Evolutionary conservation across 1,140 invertebrate genomes (phyloP), one percentile per base, ranked within the genome.

Genomic region (Formica exsecta): DNA sequence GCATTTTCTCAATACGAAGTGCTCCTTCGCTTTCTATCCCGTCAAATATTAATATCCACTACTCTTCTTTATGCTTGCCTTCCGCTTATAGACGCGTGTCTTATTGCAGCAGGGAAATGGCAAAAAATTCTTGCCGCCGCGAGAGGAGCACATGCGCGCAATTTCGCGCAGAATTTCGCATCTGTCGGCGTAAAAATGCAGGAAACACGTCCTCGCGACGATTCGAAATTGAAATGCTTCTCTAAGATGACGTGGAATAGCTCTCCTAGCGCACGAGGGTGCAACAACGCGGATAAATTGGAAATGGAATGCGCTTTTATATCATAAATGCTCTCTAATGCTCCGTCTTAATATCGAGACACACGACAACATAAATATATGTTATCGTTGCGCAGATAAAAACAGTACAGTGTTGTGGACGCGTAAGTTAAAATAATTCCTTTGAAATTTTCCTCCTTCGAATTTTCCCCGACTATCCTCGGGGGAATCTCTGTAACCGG

Each of bases 1-100:
- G 68, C 68, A 74, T 83, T 83, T 83, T 83, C 79, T 74, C 79
- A 62, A 83, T 83, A 83, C 79, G 68, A 36, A 73, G 79, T 73
- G 79, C 79, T 48, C 68, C n/a, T 74, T 61, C 38, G 59, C 29
- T 44, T 83, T 51, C 11, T 61, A 59, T 41, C 79, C 79, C 79
- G 79, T 83, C 79, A 83, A 83, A 83, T 83, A 83, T 83, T 83
- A 83, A 83, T 83, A 83, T 83, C 79, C 68, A 81, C 79, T 74
- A 54, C 79, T 73, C 79, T 66, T 83, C 79, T 74, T 83, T 83
- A 83, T 83, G 54, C 79, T 83, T 74, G 68, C 79, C 36, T 83
- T 83, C 68, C 79, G 54, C 79, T 83, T 74, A 83, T 83, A 83
- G 79, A 83, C 79, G 79, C 79, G 68, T 74, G 68, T 83, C 79